Evolutionary conservation across 2,113 vertebrate genomes (phyloP), one percentile per base, ranked within the genome.

Genomic region (Apodemus sylvaticus): DNA sequence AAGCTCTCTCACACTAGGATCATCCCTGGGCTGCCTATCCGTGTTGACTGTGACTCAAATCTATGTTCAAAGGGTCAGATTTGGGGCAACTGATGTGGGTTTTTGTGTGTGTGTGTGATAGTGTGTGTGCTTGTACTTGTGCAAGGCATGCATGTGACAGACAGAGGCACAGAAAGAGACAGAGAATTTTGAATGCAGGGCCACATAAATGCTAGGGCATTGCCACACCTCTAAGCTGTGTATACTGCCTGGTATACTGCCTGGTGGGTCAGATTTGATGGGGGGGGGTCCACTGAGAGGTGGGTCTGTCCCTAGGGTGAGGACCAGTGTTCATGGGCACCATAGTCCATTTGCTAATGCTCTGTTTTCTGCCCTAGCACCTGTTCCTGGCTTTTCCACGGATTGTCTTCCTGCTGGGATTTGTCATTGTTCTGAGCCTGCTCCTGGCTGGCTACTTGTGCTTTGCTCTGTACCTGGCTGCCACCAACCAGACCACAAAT

Each of bases 371-470:
- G 96, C 86, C 94, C 66, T 97, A 99, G 99, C 98, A 99, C 97
- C 99, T 99, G 81, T 99, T 99, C 98, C 88, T 99, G 98, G 99
- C 99, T 19, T 99, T 99, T 68, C 99, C 99, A 0, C 98, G 99
- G 97, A 99, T 99, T 10, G 96, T 99, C 97, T 99, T 99, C 99
- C 99, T 99, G 98, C 98, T 99, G 92, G 99, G 99, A 0, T 99
- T 99, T 90, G 98, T 99, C 12, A 0, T 98, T 73, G 98, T 99
- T 31, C 98, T 99, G 94, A 99, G 99, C 0, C 95, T 99, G 0
- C 96, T 99, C 1, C 98, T 99, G 96, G 98, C 98, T 0, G 98
- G 99, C 1, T 99, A 99, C 64, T 97, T 98, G n/a, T 96, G 98
- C 95, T 99, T 99, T 97, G 98, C 92, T 45, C 96, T 98, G 1